Evolutionary conservation across 2,797 vertebrate genomes (phyloP), one percentile per base, ranked within the genome.

Genomic region (Danio kyathit): DNA sequence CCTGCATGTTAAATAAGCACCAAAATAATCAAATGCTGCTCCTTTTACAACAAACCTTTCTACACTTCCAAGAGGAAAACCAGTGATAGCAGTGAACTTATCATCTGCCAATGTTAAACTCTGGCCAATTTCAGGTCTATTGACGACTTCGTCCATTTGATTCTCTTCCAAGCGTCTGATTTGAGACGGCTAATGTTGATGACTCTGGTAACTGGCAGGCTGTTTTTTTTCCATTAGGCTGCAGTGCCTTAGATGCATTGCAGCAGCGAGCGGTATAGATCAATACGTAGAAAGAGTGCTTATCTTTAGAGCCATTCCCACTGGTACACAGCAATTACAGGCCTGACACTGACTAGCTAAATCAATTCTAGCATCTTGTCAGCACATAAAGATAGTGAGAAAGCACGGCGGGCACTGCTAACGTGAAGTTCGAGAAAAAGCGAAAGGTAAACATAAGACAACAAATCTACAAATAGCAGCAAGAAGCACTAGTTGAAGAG

Each of bases 261-360:
- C 71, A 81, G 81, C 21, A 71, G 60, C 59, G 46, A 59, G 52
- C 64, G 3, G 49, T 29, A 56, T 7, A 44, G 84, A 93, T 92
- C 87, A 52, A 87, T 85, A 86, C 78, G 85, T 67, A 86, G 88
- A 85, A 83, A 91, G 90, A 92, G 89, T 89, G 92, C 91, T 92
- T 89, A 89, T 92, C 89, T 90, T 89, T 75, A 82, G 88, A 86
- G 83, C 70, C 17, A 5, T 73, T 88, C 87, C 85, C 88, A 76
- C 16, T 85, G 86, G 86, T 83, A 72, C 88, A 78, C 21, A 63
- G 90, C 89, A 91, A 89, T 91, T 91, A 90, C 71, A 86, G 85
- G 86, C 82, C 87, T 76, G 88, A 84, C 81, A 74, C 80, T 79
- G 74, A 82, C 41, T 79, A 86, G 81, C 74, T 85, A 56, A 91